Percentiles rank a stretch among this genome's conserved stretches.
Conservation (phyloP, 2,113 vertebrate genomes). For the Aix galericulata region DNA sequence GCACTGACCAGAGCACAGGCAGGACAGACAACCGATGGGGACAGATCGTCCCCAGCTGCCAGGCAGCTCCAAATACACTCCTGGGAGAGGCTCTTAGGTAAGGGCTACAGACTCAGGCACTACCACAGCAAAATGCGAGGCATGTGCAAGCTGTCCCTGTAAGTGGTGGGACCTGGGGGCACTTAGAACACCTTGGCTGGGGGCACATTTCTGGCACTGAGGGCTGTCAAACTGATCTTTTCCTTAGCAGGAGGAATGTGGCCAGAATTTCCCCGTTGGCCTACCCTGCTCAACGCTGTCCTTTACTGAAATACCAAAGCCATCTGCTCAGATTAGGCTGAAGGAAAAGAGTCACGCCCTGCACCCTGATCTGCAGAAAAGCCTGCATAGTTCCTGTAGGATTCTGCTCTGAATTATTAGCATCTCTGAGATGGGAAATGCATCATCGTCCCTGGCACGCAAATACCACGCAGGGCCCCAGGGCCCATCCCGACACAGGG, state of each 20-base stretch:
- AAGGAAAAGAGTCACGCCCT: not conserved
- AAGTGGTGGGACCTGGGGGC: not conserved
- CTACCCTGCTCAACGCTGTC: not conserved
- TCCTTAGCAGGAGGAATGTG: not conserved
- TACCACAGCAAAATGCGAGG: too few relatives aligned
- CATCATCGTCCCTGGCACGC: accelerated
- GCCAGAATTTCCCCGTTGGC: not conserved
- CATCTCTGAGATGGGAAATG: not conserved
- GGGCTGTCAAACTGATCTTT: not conserved
- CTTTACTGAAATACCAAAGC: conserved; percentile 18
- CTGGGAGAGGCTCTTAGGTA: not conserved
- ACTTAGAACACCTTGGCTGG: not conserved
- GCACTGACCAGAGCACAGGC: not conserved
- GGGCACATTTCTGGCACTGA: not conserved
- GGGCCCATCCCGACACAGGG: not conserved
- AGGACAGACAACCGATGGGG: not conserved
- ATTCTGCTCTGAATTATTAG: not conserved
- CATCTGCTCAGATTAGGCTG: not conserved
- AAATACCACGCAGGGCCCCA: not conserved
- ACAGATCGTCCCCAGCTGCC: accelerated
- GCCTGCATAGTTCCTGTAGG: not conserved
- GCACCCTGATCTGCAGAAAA: not conserved
- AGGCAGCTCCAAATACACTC: not conserved
- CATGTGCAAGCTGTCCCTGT: not conserved
- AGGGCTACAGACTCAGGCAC: not conserved